Conservation (phyloP, 2,797 vertebrate genomes). For the Choloepus didactylus region DNA sequence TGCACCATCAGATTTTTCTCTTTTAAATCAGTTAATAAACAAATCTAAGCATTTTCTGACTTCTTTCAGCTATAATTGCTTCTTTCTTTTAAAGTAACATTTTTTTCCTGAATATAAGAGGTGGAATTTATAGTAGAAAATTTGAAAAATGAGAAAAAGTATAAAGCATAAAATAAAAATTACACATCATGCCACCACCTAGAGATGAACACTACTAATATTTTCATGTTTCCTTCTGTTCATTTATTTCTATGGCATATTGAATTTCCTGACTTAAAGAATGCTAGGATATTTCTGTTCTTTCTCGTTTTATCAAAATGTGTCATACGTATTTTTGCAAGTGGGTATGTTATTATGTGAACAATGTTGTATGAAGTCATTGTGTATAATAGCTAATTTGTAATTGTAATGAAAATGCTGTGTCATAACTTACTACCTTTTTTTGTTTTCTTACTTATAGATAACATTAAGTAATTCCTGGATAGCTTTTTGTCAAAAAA, state of each 20-base stretch:
- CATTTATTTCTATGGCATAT: neutral
- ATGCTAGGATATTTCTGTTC: slow-evolving; percentile 25
- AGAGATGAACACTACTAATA: neutral
- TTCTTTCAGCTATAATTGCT: neutral
- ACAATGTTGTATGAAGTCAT: neutral
- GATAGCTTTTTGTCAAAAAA: slow-evolving; percentile 88
- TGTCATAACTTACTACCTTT: neutral
- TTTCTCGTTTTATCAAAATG: slow-evolving; percentile 26
- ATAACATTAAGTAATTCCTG: slow-evolving; percentile 87
- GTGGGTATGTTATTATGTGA: neutral
- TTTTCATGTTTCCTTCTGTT: neutral
- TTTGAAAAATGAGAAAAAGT: neutral
- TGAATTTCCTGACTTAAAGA: slow-evolving; percentile 54
- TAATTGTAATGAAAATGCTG: neutral
- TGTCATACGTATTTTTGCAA: neutral
- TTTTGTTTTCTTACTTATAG: slow-evolving; percentile 81
- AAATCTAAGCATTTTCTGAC: neutral
- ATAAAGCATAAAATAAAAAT: slow-evolving; percentile 49
- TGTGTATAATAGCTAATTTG: neutral
- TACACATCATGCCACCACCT: neutral
- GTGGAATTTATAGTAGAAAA: neutral
- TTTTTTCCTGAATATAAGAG: neutral
- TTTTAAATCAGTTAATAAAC: slow-evolving; percentile 25
- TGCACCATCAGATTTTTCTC: slow-evolving; percentile 29
- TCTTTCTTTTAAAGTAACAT: slow-evolving; percentile 10